A percentile compares a stretch with the other conserved stretches of the same genome.
These are phyloP conservation scores for Aurelia sp. DNA, from an alignment of 30 jellyfish, hydroid and myxozoan species.

Conservation along the genomic window DNA sequence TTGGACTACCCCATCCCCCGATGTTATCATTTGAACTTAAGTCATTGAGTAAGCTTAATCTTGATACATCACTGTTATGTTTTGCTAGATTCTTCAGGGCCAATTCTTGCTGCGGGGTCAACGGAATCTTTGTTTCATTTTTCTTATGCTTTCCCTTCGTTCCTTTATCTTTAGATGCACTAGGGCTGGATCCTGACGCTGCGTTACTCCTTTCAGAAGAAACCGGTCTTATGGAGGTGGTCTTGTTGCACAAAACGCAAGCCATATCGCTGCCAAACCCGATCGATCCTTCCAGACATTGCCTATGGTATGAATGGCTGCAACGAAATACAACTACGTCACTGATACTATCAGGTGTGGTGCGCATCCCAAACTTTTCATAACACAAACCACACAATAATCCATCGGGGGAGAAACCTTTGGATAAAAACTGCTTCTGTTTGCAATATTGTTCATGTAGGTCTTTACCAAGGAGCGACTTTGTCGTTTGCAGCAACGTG, in stretches of 20 bases:
- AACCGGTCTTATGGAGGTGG: conserved; percentile 40
- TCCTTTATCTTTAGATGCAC: conserved; percentile 2
- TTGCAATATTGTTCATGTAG: conserved; percentile 87
- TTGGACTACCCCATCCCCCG: conserved; percentile 12
- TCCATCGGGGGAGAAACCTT: conserved; percentile 78
- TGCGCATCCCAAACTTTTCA: conserved; percentile 65
- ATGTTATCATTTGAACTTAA: conserved; percentile 18
- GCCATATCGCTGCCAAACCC: conserved; percentile 88
- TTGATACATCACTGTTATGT: conserved; percentile 60
- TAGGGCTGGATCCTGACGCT: conserved; percentile 21
- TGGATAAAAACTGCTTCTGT: conserved; percentile 69
- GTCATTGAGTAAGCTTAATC: conserved; percentile 31
- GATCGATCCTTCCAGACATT: conserved; percentile 91
- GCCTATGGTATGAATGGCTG: conserved; percentile 86
- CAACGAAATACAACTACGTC: conserved; percentile 83
- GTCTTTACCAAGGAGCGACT: conserved; percentile 83
- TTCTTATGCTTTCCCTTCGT: conserved; percentile 37
- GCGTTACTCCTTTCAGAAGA: not conserved
- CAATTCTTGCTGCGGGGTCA: conserved; percentile 63
- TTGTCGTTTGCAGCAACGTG: conserved; percentile 94
- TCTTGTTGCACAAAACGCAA: conserved; percentile 87
- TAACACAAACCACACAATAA: conserved; percentile 73
- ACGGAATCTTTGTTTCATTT: conserved; percentile 12
- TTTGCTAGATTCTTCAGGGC: conserved; percentile 64
- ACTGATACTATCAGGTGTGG: conserved; percentile 55